phyloP scores from a whole-genome alignment of 2,888 invertebrate species.

The Lottia scabra region DNA sequence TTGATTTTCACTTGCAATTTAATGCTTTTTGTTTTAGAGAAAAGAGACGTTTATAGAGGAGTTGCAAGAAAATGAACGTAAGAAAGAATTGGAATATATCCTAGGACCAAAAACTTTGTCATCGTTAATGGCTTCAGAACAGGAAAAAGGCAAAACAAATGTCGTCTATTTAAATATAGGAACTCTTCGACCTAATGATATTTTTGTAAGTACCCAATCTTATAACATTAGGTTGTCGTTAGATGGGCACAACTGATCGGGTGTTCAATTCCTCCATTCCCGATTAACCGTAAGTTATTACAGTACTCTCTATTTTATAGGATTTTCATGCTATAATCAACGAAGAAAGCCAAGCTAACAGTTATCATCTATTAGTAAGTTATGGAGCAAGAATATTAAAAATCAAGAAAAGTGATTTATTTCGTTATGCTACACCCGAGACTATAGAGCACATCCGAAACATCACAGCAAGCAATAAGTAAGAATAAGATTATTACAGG shows the following conservation, averaged over 20 bases:
- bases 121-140: slow-evolving; percentile 41
- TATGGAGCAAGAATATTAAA: slow-evolving; percentile 47
- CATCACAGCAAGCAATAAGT: slow-evolving; percentile 44
- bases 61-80: slow-evolving; percentile 28
- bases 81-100: slow-evolving; percentile 25
- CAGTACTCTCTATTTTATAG: slow-evolving; percentile 29
- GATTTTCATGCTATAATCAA: slow-evolving; percentile 33
- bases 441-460: slow-evolving; percentile 43
- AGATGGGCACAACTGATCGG: too few relatives aligned
- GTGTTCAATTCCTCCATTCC: too few relatives aligned
- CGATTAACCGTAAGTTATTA: too few relatives aligned
- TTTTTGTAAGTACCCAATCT: slow-evolving; percentile 48
- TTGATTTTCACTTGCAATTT: too few relatives aligned
- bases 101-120: slow-evolving; percentile 43
- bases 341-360: slow-evolving; percentile 14
- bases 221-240: too few relatives aligned
- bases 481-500: too few relatives aligned
- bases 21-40: neutral
- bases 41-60: slow-evolving; percentile 26
- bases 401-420: slow-evolving; percentile 44
- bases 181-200: slow-evolving; percentile 36
- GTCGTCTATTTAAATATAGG: slow-evolving; percentile 48
- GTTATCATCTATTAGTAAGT: slow-evolving; percentile 48
- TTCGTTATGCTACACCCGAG: slow-evolving; percentile 38
- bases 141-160: slow-evolving; percentile 28